Evolutionary conservation across 2,888 invertebrate genomes (phyloP).

Genomic region (Shargacucullia verbasci): DNA sequence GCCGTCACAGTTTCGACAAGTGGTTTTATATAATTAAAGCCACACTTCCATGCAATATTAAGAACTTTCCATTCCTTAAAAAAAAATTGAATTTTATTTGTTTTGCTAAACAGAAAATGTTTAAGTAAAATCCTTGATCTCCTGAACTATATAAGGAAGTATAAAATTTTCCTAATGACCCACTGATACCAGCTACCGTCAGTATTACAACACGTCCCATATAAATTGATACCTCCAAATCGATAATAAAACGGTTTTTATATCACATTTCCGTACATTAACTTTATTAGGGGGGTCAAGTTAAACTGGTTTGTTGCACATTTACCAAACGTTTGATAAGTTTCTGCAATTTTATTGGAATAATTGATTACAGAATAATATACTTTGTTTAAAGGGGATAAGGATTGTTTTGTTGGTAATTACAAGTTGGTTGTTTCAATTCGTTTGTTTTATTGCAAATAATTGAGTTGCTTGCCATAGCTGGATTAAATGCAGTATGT

Average conservation of each 20-base stretch:
- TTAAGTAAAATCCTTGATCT: neutral
- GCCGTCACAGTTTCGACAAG: no score
- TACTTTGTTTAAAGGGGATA: neutral
- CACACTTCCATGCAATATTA: no score
- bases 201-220: slow-evolving; percentile 47
- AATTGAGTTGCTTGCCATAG: slow-evolving; percentile 48
- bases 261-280: slow-evolving; percentile 50
- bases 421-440: slow-evolving; percentile 30
- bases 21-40: no score
- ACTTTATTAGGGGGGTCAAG: slow-evolving; percentile 37
- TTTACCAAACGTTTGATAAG: slow-evolving; percentile 40
- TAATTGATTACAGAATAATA: neutral
- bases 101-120: neutral
- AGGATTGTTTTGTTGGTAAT: slow-evolving; percentile 46
- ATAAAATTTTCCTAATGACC: slow-evolving; percentile 44
- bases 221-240: slow-evolving; percentile 46
- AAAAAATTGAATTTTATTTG: no score
- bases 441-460: slow-evolving; percentile 47
- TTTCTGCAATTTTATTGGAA: slow-evolving; percentile 14
- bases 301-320: slow-evolving; percentile 40
- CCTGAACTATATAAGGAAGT: slow-evolving; percentile 20
- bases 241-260: slow-evolving; percentile 25
- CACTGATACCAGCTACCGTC: slow-evolving; percentile 38
- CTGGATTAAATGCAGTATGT: slow-evolving; percentile 30
- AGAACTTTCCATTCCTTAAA: no score